Percentiles rank a stretch among this genome's conserved stretches.
These are phyloP conservation scores for Eueides isabella DNA, from an alignment of 1,140 invertebrate genomes.

Conservation along the genomic window DNA sequence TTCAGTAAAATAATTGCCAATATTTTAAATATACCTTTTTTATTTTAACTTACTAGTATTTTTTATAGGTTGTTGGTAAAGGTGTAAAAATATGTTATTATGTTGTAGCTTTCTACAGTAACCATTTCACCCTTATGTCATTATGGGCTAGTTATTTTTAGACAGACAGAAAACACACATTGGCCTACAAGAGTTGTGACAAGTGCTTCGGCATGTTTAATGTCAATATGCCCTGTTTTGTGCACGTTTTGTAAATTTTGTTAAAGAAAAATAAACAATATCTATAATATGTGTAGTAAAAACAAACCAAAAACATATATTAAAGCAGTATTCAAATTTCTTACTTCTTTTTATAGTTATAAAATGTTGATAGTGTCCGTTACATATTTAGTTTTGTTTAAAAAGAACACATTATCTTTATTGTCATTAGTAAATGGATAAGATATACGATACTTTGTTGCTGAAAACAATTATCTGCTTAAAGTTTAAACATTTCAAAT, in stretches of 20 bases:
- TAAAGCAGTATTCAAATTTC: not conserved
- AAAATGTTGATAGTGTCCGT: conserved; percentile 33
- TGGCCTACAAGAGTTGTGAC: conserved; percentile 27
- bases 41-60: too few relatives aligned
- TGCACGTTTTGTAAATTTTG: not conserved
- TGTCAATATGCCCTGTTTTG: conserved; percentile 32
- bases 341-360: not conserved
- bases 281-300: not conserved
- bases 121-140: conserved; percentile 18
- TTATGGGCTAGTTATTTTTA: conserved; percentile 35
- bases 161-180: conserved; percentile 32
- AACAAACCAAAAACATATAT: too few relatives aligned
- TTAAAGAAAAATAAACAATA: not conserved
- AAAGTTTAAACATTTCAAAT: not conserved
- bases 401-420: not conserved
- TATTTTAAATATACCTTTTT: too few relatives aligned
- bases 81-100: not conserved
- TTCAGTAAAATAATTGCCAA: too few relatives aligned
- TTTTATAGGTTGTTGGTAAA: not conserved
- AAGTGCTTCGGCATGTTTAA: conserved; percentile 42
- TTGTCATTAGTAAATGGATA: not conserved
- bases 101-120: not conserved
- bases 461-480: not conserved
- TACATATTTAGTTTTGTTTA: conserved; percentile 27
- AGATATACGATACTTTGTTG: not conserved